Base-by-base conservation (phyloP, 2,113 vertebrate species). In the Phrynocephalus versicolor region DNA sequence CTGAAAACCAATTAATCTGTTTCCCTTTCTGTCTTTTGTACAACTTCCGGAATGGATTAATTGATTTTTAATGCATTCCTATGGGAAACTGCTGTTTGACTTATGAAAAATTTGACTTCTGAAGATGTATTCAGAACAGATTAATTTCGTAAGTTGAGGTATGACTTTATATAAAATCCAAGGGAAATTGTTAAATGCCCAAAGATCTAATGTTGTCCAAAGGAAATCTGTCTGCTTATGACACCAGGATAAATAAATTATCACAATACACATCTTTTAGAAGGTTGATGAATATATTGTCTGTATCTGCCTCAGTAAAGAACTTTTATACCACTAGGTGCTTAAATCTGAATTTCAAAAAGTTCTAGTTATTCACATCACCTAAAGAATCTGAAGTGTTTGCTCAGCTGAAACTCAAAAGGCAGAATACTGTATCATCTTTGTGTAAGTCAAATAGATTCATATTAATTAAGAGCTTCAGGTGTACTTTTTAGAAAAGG, bases 341-440 rank as follows among this genome's bases (percentile, higher is more conserved):
- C 85, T 85, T 82, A 78, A 85, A 85, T 60, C 79, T 85, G 69
- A 37, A 25, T 79, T 84, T 85, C 65, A 41, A 69, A 82, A 84
- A 83, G 60, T 86, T 19, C 3, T 90, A 41, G 21, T 39, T 87
- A 80, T 72, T 45, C 85, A 3, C 30, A 8, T 27, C 71, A 41
- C 13, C 76, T 69, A 87, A 81, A 75, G 67, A 84, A 84, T 67
- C 30, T 0, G 0, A 81, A 92, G 85, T 77, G 2, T 79, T 87
- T 58, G 1, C 39, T 71, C 30, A 81, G 30, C 27, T 88, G 8
- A 78, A 60, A 67, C 27, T 87, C 85, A 81, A 16, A n/a, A 72
- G 75, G 75, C 4, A 79, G 77, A 81, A 27, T 0, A n/a, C n/a
- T n/a, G n/a, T n/a, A 78, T 74, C 2, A 25, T 3, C 1, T 83